Percentiles rank a stretch among this genome's conserved stretches.
phyloP scores from a whole-genome alignment of 2,797 vertebrate genomes.

The Labroides dimidiatus region DNA sequence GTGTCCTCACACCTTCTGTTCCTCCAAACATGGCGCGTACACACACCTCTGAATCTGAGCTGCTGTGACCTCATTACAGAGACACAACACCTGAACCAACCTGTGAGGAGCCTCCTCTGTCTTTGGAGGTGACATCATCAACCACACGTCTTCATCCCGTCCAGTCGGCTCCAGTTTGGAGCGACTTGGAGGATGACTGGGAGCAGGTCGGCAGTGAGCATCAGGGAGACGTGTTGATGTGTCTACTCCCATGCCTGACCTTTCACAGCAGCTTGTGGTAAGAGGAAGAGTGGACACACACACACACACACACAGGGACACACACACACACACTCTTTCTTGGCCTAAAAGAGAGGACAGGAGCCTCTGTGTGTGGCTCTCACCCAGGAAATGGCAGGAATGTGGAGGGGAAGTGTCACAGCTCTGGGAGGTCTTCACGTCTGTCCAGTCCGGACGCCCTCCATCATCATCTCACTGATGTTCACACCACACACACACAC shows the following conservation, averaged over 20 bases:
- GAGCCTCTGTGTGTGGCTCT: constrained; percentile 38
- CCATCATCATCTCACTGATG: constrained; percentile 23
- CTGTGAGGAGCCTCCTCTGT: constrained; percentile 1
- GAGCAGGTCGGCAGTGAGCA: constrained; percentile 40
- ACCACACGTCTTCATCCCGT: constrained; percentile 30
- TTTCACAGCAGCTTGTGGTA: constrained; percentile 31
- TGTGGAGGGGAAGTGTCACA: constrained; percentile 57
- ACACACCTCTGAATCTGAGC: not conserved
- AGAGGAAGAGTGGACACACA: constrained; percentile 8
- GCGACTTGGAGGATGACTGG: constrained; percentile 68
- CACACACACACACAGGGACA: not conserved
- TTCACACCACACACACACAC: constrained; percentile 36
- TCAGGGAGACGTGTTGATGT: constrained; percentile 45
- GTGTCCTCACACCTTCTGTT: constrained; percentile 11
- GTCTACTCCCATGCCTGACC: constrained; percentile 50
- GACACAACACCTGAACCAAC: too few species aligned
- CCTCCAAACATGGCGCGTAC: constrained; percentile 19
- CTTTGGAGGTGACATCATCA: constrained; percentile 29
- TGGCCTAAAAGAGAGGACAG: constrained; percentile 30
- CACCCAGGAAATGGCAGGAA: constrained; percentile 68
- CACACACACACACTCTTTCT: not conserved
- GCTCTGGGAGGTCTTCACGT: constrained; percentile 55
- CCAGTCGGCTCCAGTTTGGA: constrained; percentile 39
- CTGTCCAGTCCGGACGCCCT: constrained; percentile 2
- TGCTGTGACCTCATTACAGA: too few species aligned